Evolutionary conservation across 2,113 vertebrate species (phyloP).

Genomic region (Solea senegalensis): DNA sequence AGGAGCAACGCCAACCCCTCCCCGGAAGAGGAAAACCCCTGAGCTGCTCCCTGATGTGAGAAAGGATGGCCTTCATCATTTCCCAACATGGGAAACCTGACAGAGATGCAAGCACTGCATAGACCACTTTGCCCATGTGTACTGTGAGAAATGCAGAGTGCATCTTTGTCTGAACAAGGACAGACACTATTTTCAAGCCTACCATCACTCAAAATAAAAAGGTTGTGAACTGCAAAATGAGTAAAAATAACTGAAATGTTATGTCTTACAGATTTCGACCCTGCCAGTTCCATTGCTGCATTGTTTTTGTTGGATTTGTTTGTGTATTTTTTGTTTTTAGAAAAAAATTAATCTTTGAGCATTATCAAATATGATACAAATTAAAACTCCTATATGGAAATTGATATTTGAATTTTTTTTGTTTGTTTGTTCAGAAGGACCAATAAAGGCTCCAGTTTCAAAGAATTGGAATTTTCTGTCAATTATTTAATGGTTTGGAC

Average conservation of each 20-base stretch:
- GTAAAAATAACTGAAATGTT: background rate
- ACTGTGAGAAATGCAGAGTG: background rate
- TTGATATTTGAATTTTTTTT: background rate
- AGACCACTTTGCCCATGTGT: slow-evolving; percentile 8
- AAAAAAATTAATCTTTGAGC: background rate
- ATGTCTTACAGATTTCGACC: background rate
- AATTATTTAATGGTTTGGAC: background rate
- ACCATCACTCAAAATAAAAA: background rate
- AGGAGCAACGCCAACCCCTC: no score
- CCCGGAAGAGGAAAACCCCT: background rate
- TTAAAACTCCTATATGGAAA: background rate
- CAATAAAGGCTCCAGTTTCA: background rate
- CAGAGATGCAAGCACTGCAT: slow-evolving; percentile 9
- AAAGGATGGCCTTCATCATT: background rate
- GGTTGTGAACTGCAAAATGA: background rate
- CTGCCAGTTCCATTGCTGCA: background rate
- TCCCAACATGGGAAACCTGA: slow-evolving; percentile 9
- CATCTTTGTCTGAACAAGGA: slow-evolving; percentile 24
- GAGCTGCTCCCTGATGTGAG: background rate
- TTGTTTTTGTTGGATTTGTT: background rate
- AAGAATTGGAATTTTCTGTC: background rate
- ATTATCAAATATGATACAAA: slow-evolving; percentile 2
- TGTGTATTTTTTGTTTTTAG: background rate
- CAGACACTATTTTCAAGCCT: background rate
- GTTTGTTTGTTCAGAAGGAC: background rate